Evolutionary conservation across 2,113 vertebrate genomes (phyloP).

Genomic region (Todiramphus chloris): DNA sequence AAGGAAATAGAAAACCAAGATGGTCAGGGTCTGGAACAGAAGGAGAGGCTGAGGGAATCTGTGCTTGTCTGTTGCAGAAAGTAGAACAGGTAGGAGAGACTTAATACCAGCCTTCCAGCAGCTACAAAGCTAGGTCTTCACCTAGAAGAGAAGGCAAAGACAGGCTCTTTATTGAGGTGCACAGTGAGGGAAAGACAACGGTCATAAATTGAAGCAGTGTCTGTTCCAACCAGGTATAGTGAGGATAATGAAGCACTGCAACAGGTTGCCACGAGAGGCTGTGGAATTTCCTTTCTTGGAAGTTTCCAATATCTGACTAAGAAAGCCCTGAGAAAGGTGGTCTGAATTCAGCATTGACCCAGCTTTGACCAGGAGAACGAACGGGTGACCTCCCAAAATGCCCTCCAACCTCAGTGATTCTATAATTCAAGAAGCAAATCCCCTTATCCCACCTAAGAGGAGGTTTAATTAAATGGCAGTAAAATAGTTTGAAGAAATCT

Average conservation of each 20-base stretch:
- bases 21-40: not conserved
- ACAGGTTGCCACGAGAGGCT: not conserved
- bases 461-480: not conserved
- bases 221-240: not conserved
- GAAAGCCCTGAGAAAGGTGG: not conserved
- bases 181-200: not conserved
- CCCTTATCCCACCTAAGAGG: not conserved
- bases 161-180: not conserved
- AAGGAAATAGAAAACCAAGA: not conserved
- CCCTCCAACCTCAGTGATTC: not conserved
- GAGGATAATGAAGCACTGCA: not conserved
- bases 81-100: not conserved
- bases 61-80: not conserved
- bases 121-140: not conserved
- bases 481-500: not conserved
- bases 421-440: not conserved
- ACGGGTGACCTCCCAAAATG: not conserved
- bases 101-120: not conserved
- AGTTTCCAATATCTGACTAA: not conserved
- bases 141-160: not conserved
- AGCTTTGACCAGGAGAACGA: not conserved
- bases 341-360: not conserved
- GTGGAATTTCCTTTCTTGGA: not conserved
- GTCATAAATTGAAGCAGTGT: not conserved
- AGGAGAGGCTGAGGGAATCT: not conserved